Conservation (phyloP, 2,797 vertebrate species). For the Clarias platycephalus region DNA sequence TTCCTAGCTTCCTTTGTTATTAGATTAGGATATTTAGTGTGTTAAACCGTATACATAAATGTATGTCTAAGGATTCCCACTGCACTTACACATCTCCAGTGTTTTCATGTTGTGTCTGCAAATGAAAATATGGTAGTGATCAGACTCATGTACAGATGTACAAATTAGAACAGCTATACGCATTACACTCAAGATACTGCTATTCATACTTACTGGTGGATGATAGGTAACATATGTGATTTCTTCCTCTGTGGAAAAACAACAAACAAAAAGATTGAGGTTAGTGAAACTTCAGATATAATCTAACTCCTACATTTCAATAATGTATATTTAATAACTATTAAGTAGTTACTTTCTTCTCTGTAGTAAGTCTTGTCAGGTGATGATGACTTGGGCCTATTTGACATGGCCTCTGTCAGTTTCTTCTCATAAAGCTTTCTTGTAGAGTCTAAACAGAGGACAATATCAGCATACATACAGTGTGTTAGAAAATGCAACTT, state of each 20-base stretch:
- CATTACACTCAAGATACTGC: background rate
- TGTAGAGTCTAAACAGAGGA: conserved; percentile 63
- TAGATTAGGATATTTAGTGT: background rate
- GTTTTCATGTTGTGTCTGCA: conserved; percentile 58
- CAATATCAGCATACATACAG: background rate
- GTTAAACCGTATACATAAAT: background rate
- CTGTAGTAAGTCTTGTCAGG: conserved; percentile 76
- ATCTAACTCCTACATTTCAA: background rate
- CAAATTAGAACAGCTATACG: background rate
- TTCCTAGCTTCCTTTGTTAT: background rate
- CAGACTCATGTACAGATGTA: conserved; percentile 3
- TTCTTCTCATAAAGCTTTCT: conserved; percentile 72
- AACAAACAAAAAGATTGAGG: conserved; percentile 11
- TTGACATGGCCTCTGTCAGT: conserved; percentile 64
- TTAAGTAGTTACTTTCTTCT: conserved; percentile 68
- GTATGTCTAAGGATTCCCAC: background rate
- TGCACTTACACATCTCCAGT: conserved; percentile 66
- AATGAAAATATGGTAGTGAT: conserved; percentile 23
- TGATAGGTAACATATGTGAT: conserved; percentile 69
- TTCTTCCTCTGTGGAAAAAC: conserved; percentile 66
- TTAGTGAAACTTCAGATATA: background rate
- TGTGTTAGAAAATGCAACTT: background rate
- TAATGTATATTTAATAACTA: background rate
- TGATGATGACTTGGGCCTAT: background rate
- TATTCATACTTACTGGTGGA: conserved; percentile 63